Base-by-base conservation (phyloP, 2,113 vertebrate species). In the Galemys pyrenaicus region DNA sequence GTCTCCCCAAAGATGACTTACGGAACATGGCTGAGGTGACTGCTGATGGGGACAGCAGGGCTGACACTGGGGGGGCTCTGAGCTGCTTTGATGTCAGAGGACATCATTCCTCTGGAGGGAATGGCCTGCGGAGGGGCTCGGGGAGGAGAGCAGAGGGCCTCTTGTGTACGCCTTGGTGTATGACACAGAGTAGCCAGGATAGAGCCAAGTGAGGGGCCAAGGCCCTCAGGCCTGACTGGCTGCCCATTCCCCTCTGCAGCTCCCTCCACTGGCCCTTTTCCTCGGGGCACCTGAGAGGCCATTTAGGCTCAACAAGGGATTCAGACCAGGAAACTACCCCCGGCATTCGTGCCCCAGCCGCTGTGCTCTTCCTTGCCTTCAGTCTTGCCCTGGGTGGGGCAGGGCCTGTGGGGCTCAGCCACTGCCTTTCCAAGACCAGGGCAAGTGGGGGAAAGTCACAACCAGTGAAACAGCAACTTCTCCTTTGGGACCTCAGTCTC, bases 1-100 rank as follows among this genome's bases (percentile, higher is more conserved):
- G 62, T 37, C 58, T 32, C 49, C 15, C 26, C 1, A 0, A 3
- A 5, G 60, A 56, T 0, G 17, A n/a, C 0, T 1, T 0, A 0
- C 28, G 4, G n/a, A n/a, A 49, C 16, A 20, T 16, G 20, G 11
- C 35, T 39, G 82, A 71, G 30, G 39, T 15, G 46, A 39, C 37
- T 20, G 19, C 44, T 11, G 56, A 6, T 24, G 32, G 64, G 1
- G 30, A 54, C 30, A 44, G 46, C 3, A 3, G 44, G 89, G 30
- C 0, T 8, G 62, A 17, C 10, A 28, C 20, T 17, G 4, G 10
- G 71, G 60, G 4, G 10, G 71, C 51, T 9, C 89, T 3, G 44
- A 71, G 60, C 64, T 62, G 24, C 56, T 92, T 46, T 2, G 62
- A 84, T 70, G 80, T 35, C 49, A 30, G 49, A 24, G 65, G 39